Base-by-base conservation (phyloP, 2,113 vertebrate genomes). In the Mus spicilegus region DNA sequence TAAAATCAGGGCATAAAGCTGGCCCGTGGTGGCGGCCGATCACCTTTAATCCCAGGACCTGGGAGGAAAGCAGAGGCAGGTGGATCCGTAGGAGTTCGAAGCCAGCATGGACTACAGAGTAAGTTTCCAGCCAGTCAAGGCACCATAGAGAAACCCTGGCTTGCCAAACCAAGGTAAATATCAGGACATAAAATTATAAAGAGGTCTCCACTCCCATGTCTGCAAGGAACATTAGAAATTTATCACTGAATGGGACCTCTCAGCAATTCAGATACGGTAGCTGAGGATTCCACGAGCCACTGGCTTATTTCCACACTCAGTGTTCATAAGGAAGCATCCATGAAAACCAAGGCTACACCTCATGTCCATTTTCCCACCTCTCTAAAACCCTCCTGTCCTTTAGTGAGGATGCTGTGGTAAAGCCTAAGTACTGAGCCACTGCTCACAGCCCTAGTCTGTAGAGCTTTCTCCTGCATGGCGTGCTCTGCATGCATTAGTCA, bases 1-100 rank as follows among this genome's bases (percentile, higher is more conserved):
- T 46, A 67, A 46, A 49, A 76, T 78, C 76, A 80, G 51, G 51
- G 1, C 33, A 58, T n/a, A 81, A 81, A 81, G 36, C n/a, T 1
- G 17, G 70, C 19, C n/a, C 1, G 19, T 20, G n/a, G 8, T 39
- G n/a, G n/a, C 3, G 3, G n/a, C n/a, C 0, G 3, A 20, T 22
- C n/a, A n/a, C n/a, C 70, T 73, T 22, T 73, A 73, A 73, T 73
- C 70, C 70, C 70, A 39, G 36, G 8, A 39, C 6, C 16, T 16
- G 3, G 69, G 33, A n/a, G 36, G 36, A 14, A n/a, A 16, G 16
- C 70, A 39, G 70, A 39, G 19, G n/a, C n/a, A 39, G 6, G 17
- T 3, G 7, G 70, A 73, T 39, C n/a, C 39, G 19, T n/a, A 39
- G 17, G 69, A n/a, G 17, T 73, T 73, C 8, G 19, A 39, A 8